Conservation (phyloP, 1,140 invertebrate genomes). For the Oryzaephilus surinamensis region DNA sequence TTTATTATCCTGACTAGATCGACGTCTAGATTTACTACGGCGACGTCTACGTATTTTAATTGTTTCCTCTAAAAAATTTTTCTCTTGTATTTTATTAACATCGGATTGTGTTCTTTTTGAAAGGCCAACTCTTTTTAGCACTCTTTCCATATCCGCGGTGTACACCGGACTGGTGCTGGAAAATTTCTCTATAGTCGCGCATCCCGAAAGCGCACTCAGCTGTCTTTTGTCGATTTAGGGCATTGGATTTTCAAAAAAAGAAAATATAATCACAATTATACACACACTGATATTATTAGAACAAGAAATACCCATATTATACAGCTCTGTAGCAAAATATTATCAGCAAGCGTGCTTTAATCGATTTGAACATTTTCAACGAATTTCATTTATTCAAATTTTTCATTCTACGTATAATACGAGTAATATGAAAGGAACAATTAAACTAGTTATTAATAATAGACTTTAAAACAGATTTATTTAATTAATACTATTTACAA, state of each 20-base stretch:
- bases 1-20: constrained; percentile 22
- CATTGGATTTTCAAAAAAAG: too few species aligned
- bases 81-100: constrained; percentile 15
- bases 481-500: constrained; percentile 24
- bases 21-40: constrained; percentile 28
- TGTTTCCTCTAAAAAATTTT: constrained; percentile 11
- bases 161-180: constrained; percentile 20
- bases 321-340: too few species aligned
- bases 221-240: constrained; percentile 29
- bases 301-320: too few species aligned
- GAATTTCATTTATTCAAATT: too few species aligned
- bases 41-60: constrained; percentile 20
- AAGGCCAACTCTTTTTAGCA: constrained; percentile 34
- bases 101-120: constrained; percentile 30
- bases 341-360: too few species aligned
- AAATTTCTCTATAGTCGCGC: constrained; percentile 12
- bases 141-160: constrained; percentile 33
- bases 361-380: too few species aligned
- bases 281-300: too few species aligned
- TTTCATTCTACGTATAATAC: too few species aligned
- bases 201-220: constrained; percentile 26
- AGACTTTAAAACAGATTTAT: constrained; percentile 25
- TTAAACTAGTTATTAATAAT: constrained; percentile 16
- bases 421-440: too few species aligned
- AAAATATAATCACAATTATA: too few species aligned